Percentiles rank a stretch among this genome's conserved stretches.
Evolutionary conservation across 1,140 invertebrate species (phyloP).

Genomic region (Mamestra configurata): DNA sequence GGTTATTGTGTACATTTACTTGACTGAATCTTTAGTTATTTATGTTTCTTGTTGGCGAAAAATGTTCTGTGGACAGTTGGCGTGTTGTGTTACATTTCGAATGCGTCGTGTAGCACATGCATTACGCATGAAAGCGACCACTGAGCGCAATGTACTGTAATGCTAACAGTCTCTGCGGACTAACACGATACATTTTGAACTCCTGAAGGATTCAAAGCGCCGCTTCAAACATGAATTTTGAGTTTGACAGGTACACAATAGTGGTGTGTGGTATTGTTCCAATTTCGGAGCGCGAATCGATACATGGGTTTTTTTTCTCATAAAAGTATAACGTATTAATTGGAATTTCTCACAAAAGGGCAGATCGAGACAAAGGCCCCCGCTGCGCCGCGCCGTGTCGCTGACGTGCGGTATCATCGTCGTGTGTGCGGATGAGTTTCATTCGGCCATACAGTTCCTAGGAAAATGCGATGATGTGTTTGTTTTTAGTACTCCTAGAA

Average conservation of each 20-base stretch:
- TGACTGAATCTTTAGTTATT: slow-evolving; percentile 25
- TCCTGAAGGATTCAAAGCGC: slow-evolving; percentile 24
- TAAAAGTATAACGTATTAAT: slow-evolving; percentile 70
- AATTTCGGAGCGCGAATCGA: slow-evolving; percentile 60
- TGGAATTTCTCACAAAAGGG: slow-evolving; percentile 72
- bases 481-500: neutral
- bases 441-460: slow-evolving; percentile 24
- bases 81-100: slow-evolving; percentile 81
- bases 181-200: slow-evolving; percentile 33
- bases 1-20: slow-evolving; percentile 37
- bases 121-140: slow-evolving; percentile 77
- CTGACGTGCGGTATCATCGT: slow-evolving; percentile 62
- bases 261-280: slow-evolving; percentile 60
- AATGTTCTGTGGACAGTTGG: slow-evolving; percentile 57
- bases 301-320: slow-evolving; percentile 57
- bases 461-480: neutral
- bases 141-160: slow-evolving; percentile 77
- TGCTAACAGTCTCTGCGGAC: slow-evolving; percentile 56
- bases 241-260: slow-evolving; percentile 54
- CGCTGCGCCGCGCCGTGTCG: slow-evolving; percentile 50
- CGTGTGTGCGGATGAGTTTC: slow-evolving; percentile 55
- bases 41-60: slow-evolving; percentile 38
- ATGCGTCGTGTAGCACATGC: slow-evolving; percentile 77
- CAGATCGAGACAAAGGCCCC: slow-evolving; percentile 64
- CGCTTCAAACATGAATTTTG: slow-evolving; percentile 28